Conservation (phyloP, 2,888 invertebrate genomes). For the Allacma fusca region DNA sequence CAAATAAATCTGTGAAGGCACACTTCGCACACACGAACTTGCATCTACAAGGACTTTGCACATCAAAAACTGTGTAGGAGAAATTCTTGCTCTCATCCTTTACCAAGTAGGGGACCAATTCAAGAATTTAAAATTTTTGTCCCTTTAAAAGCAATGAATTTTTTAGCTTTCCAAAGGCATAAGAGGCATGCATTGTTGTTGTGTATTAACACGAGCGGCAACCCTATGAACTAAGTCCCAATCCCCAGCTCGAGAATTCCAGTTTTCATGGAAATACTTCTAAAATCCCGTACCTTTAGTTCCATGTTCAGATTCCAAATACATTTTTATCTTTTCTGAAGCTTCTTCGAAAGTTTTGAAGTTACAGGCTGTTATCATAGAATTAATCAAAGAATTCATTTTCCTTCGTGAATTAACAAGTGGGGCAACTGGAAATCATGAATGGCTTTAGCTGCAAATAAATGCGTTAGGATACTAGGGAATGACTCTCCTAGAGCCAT, state of each 20-base stretch:
- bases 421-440: no score
- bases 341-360: no score
- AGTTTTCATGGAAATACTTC: constrained; percentile 49
- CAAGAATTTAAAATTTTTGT: constrained; percentile 51
- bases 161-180: constrained; percentile 53
- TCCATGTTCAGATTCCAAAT: constrained; percentile 23
- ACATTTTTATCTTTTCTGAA: constrained; percentile 37
- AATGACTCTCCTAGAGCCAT: constrained; percentile 56
- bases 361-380: no score
- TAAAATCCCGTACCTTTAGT: constrained; percentile 40
- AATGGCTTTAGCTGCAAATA: not conserved
- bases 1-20: constrained; percentile 57
- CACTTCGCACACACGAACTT: constrained; percentile 49
- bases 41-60: no score
- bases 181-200: constrained; percentile 50
- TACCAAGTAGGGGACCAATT: constrained; percentile 52
- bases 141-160: constrained; percentile 60
- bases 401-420: not conserved
- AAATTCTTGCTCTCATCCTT: constrained; percentile 28
- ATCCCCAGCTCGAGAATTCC: constrained; percentile 46
- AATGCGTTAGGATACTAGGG: constrained; percentile 54
- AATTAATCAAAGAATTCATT: no score
- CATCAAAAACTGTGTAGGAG: no score
- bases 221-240: no score
- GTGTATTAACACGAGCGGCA: constrained; percentile 50